Conservation (phyloP, 2,888 invertebrate species). For the Leucophora obtusa region DNA sequence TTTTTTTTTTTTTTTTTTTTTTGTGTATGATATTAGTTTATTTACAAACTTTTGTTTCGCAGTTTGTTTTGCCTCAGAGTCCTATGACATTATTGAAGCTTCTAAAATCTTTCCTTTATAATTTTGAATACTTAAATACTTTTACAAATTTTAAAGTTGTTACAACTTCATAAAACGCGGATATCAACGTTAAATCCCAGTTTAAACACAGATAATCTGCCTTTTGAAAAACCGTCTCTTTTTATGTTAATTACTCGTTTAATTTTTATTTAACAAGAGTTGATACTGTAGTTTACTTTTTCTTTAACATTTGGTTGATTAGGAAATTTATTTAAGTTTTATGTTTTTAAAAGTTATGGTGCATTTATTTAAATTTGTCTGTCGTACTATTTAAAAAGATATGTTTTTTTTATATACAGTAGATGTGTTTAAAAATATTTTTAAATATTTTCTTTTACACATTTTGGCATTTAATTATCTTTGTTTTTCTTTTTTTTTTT, state of each 20-base stretch:
- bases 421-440: slow-evolving; percentile 26
- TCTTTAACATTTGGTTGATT: neutral
- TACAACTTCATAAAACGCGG: no score
- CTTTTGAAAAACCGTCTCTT: neutral
- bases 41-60: no score
- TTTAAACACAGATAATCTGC: no score
- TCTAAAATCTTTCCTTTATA: no score
- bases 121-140: no score
- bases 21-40: no score
- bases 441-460: slow-evolving; percentile 29
- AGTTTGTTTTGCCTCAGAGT: no score
- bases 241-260: neutral
- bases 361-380: slow-evolving; percentile 23
- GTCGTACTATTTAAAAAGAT: slow-evolving; percentile 19
- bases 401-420: slow-evolving; percentile 25
- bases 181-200: no score
- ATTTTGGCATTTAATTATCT: slow-evolving; percentile 48
- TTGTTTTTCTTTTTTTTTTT: slow-evolving; percentile 8
- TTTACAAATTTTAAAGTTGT: no score
- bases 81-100: no score
- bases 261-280: neutral
- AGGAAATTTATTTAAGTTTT: slow-evolving; percentile 16
- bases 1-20: no score
- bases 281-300: neutral
- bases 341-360: no score